These are phyloP conservation scores for Hirtodrosophila histrioides DNA, from an alignment of 2,888 invertebrate species.

Conservation along the genomic window DNA sequence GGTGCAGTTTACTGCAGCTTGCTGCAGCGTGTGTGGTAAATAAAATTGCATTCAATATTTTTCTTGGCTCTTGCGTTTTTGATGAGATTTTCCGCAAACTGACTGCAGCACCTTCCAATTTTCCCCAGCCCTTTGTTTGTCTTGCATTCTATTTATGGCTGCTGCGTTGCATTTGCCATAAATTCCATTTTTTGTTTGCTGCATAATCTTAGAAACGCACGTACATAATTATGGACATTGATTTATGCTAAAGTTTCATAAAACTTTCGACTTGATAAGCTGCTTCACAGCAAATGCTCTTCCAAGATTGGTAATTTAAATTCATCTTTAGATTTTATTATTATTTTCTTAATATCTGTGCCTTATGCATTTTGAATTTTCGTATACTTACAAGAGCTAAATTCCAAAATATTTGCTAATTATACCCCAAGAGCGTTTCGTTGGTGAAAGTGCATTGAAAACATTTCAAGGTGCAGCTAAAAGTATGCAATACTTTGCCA, in stretches of 20 bases:
- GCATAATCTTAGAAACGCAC: constrained; percentile 38
- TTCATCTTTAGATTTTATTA: too few relatives aligned
- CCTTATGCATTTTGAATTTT: too few relatives aligned
- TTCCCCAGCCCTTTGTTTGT: constrained; percentile 45
- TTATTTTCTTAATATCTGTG: too few relatives aligned
- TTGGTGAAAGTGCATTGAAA: not conserved
- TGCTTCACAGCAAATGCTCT: not conserved
- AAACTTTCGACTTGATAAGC: not conserved
- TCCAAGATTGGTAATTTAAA: too few relatives aligned
- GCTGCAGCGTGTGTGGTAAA: constrained; percentile 52
- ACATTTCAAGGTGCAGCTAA: constrained; percentile 28
- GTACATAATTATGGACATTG: constrained; percentile 59
- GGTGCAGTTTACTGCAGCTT: constrained; percentile 20
- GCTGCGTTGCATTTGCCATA: constrained; percentile 57
- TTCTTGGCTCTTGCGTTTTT: constrained; percentile 45
- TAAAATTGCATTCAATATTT: constrained; percentile 78
- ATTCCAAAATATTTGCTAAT: too few relatives aligned
- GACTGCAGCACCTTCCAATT: constrained; percentile 18
- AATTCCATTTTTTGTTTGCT: constrained; percentile 45
- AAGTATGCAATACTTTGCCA: constrained; percentile 32
- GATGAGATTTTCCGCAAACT: constrained; percentile 64
- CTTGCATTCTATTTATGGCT: constrained; percentile 66
- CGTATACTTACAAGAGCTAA: too few relatives aligned
- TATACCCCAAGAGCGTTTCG: too few relatives aligned
- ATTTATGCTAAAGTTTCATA: constrained; percentile 10